Base-by-base conservation (phyloP, 2,113 vertebrate genomes). In the Crotalus tigris region DNA sequence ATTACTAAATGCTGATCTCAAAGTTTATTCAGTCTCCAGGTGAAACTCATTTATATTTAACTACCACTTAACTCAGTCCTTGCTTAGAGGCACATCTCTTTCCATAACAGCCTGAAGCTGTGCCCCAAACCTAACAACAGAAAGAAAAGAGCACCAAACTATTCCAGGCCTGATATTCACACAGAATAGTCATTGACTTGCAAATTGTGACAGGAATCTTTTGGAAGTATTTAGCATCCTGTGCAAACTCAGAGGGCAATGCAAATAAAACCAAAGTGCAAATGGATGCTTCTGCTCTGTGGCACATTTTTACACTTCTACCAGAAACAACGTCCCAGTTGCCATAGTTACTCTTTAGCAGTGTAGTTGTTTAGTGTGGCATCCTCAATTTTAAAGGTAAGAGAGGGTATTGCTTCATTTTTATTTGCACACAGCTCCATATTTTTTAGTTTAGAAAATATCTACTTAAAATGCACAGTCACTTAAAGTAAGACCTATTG, bases 11-110 rank as follows among this genome's bases (percentile, higher is more conserved):
- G 93, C 85, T 94, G 93, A 87, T 94, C 95, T 93, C 81, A 95
- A 92, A 96, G 92, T 94, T 96, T 95, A 95, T 89, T 95, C 75
- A 95, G 92, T 95, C 89, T 93, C 92, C 94, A 90, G 26, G 55
- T 95, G 96, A 97, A 96, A 94, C 96, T 97, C 94, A 97, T 97
- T 97, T 97, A 93, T 93, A 94, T 95, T 94, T 94, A 96, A 97
- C 95, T n/a, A 96, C 88, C 93, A 95, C 93, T 97, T 96, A 97
- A 94, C 55, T 94, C 97, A 96, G 94, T 96, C 86, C 89, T 96
- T 96, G 87, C 95, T 96, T 94, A 88, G 7, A 96, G 96, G 91
- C 93, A 44, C 81, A 92, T 96, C 12, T 94, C 95, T 96, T 87
- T 92, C 39, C 87, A 21, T 94, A 89, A 85, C 91, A 96, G 95